A percentile compares a stretch with the other conserved stretches of the same genome.
Conservation (phyloP, 2,797 vertebrate genomes). For the Megaceryle alcyon region DNA sequence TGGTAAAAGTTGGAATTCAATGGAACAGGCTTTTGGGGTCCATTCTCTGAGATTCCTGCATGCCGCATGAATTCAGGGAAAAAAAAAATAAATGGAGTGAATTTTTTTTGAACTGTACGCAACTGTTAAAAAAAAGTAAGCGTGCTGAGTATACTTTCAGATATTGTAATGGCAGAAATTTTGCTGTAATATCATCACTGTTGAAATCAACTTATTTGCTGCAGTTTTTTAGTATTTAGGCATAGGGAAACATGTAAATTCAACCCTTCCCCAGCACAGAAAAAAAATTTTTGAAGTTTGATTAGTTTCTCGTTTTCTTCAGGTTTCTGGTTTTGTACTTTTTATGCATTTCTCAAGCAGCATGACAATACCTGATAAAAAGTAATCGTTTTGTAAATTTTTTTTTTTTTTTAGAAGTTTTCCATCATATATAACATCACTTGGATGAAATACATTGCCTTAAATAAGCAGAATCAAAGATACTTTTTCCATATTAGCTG, state of each 20-base stretch:
- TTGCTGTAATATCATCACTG: not conserved
- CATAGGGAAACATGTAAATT: not conserved
- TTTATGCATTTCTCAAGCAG: not conserved
- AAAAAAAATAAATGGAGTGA: not conserved
- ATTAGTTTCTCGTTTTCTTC: not conserved
- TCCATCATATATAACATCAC: not conserved
- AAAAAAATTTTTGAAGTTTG: not conserved
- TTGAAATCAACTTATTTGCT: not conserved
- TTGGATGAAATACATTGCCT: not conserved
- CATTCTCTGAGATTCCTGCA: not conserved
- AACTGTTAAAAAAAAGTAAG: not conserved
- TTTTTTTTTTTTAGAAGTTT: not conserved
- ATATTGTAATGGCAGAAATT: not conserved
- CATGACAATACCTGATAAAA: not conserved
- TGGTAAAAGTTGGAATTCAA: slow-evolving; percentile 27
- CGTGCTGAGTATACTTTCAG: not conserved
- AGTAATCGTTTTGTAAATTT: not conserved
- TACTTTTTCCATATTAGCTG: fast-evolving
- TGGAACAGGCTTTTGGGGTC: slow-evolving; percentile 30
- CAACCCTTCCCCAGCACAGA: not conserved
- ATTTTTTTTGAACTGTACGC: not conserved
- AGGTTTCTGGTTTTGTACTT: not conserved
- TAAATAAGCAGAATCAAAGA: not conserved
- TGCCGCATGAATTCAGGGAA: not conserved
- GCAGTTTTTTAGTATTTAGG: not conserved